Conservation (phyloP, 23 tunicate genomes). For the Halocynthia aurantium region DNA sequence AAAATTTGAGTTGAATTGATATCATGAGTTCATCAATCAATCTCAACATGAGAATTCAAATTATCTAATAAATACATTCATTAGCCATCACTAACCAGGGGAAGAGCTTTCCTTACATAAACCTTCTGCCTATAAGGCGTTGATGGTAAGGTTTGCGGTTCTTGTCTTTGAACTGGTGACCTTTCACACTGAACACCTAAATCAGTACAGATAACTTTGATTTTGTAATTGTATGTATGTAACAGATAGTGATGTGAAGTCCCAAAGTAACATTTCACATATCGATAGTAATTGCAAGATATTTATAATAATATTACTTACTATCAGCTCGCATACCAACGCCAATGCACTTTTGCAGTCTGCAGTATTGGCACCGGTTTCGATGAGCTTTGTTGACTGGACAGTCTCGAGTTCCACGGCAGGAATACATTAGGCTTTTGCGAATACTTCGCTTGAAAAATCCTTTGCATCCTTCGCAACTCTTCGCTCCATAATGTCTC, state of each 20-base stretch:
- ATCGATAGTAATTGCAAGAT: background rate
- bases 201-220: no score
- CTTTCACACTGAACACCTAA: conserved; percentile 89
- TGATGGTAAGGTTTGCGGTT: background rate
- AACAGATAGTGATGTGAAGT: no score
- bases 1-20: no score
- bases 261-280: background rate
- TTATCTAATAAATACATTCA: no score
- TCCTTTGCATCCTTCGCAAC: conserved; percentile 95
- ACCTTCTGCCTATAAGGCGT: no score
- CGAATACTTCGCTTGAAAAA: conserved; percentile 93
- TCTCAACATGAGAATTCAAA: no score
- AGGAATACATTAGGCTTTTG: conserved; percentile 70
- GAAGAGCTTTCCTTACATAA: no score
- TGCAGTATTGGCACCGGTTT: conserved; percentile 91
- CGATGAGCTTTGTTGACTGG: conserved; percentile 78
- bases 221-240: no score
- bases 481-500: conserved; percentile 88
- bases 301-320: conserved; percentile 28
- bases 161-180: conserved; percentile 57
- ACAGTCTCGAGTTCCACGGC: conserved; percentile 89
- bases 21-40: no score
- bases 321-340: conserved; percentile 89
- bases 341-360: conserved; percentile 72
- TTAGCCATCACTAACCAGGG: no score